phyloP scores from a whole-genome alignment of 2,113 vertebrate genomes.

The Vombatus ursinus region DNA sequence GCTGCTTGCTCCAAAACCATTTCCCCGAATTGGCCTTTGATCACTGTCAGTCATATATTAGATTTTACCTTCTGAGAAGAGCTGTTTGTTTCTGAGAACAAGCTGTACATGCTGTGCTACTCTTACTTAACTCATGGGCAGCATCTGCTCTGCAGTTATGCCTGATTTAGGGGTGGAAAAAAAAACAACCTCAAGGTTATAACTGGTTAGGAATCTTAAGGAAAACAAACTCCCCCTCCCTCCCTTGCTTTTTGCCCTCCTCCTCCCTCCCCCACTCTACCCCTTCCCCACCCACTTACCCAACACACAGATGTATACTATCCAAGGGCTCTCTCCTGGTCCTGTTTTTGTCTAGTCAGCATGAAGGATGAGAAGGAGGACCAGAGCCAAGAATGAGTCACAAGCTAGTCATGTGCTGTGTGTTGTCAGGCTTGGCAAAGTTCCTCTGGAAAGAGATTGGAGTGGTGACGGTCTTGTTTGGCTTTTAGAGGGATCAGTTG shows the following conservation, averaged over 20 bases:
- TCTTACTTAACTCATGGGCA: conserved; percentile 63
- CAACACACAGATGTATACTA: not conserved
- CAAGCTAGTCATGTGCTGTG: not conserved
- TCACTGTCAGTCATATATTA: conserved; percentile 64
- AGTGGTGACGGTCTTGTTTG: conserved; percentile 60
- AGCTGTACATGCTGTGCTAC: conserved; percentile 50
- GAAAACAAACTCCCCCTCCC: conserved; percentile 3
- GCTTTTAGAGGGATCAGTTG: conserved; percentile 65
- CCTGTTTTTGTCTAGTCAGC: conserved; percentile 73
- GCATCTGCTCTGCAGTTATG: conserved; percentile 60
- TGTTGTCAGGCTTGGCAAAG: conserved; percentile 8
- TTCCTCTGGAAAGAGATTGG: conserved; percentile 59
- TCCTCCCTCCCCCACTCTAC: too few species aligned
- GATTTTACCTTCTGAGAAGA: conserved; percentile 76
- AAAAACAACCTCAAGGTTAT: conserved; percentile 27
- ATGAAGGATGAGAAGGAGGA: conserved; percentile 63
- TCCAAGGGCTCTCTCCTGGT: not conserved
- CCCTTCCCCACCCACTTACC: not conserved
- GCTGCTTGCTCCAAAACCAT: conserved; percentile 50
- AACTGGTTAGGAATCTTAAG: conserved; percentile 39
- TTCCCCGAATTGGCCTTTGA: conserved; percentile 77
- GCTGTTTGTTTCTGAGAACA: conserved; percentile 79
- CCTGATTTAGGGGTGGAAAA: conserved; percentile 45
- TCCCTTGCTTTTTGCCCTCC: not conserved
- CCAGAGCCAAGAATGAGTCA: conserved; percentile 57